Evolutionary conservation across 2,888 invertebrate species (phyloP), one percentile per base, ranked within the genome.

Genomic region (Argyresthia goedartella): DNA sequence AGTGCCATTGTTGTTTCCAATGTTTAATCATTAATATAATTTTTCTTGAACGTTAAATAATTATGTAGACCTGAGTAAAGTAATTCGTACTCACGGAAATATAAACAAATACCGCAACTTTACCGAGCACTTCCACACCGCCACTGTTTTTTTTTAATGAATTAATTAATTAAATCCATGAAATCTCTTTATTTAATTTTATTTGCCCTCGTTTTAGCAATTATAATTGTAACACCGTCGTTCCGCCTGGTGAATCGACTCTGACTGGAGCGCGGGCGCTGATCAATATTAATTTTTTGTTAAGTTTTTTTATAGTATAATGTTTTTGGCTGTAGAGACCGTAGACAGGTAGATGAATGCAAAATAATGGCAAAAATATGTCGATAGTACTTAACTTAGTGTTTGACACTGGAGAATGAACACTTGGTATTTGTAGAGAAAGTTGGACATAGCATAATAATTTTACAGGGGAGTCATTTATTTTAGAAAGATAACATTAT

Each of bases 201-300:
- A 43, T 43, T 43, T 43, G 13, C 13, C 6, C 25, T 2, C 6
- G 25, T 25, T 25, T 25, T 2, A 25, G 6, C 25, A 43, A 43
- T n/a, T 43, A 43, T 8, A 43, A 13, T 43, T 43, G 14, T 13
- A 43, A n/a, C 43, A 43, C 43, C 8, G 8, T 43, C 43, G 43
- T 14, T 14, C n/a, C 53, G 54, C 48, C 52, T 49, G 63, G 54
- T 41, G 44, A 56, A 53, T 62, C 65, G 69, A 60, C 62, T 62
- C 56, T 61, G 60, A 73, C 71, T 72, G 63, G n/a, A 50, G 56
- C 55, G 55, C 54, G 50, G 14, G 51, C 51, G 53, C 52, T 33
- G 33, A 46, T 46, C 48, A 39, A 39, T n/a, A 39, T 39, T 3
- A 1, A 39, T 11, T 39, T 39, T 11, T 39, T 39, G 1, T 11